phyloP scores from a whole-genome alignment of 1,140 invertebrate species.

The Zophobas morio region DNA sequence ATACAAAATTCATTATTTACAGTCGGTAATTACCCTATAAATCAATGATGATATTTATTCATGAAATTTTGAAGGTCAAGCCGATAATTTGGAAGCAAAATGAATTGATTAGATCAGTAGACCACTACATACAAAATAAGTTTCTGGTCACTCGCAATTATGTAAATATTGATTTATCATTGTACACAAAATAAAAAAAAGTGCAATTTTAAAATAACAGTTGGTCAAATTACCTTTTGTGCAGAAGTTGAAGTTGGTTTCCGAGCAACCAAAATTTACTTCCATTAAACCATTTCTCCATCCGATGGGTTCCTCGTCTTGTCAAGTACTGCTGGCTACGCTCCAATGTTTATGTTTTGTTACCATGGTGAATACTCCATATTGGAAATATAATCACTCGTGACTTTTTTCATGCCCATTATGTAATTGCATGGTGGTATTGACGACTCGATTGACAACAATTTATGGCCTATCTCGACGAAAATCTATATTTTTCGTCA shows the following conservation, averaged over 20 bases:
- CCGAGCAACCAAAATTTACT: slow-evolving; percentile 89
- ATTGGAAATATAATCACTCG: slow-evolving; percentile 19
- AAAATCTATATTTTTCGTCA: slow-evolving; percentile 24
- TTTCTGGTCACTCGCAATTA: too few species aligned
- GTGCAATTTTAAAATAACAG: too few species aligned
- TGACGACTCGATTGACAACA: slow-evolving; percentile 11
- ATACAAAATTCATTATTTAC: slow-evolving; percentile 18
- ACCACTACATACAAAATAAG: too few species aligned
- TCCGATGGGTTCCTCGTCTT: slow-evolving; percentile 68
- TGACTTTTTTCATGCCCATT: slow-evolving; percentile 7
- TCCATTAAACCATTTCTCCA: slow-evolving; percentile 92
- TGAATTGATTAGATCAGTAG: neutral
- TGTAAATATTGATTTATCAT: neutral
- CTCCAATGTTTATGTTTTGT: slow-evolving; percentile 47
- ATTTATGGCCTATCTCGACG: slow-evolving; percentile 2
- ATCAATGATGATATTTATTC: neutral
- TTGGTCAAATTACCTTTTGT: slow-evolving; percentile 76
- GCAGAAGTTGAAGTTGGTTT: slow-evolving; percentile 85
- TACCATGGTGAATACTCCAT: slow-evolving; percentile 38
- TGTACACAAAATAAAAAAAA: too few species aligned
- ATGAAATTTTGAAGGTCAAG: slow-evolving; percentile 16
- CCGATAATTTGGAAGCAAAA: neutral
- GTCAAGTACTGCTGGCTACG: slow-evolving; percentile 7
- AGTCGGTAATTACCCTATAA: neutral
- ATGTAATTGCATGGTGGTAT: slow-evolving; percentile 20